Percentiles rank a stretch among this genome's conserved stretches.
Evolutionary conservation across 2,888 invertebrate species (phyloP).

Genomic region (Leptinotarsa juncta): DNA sequence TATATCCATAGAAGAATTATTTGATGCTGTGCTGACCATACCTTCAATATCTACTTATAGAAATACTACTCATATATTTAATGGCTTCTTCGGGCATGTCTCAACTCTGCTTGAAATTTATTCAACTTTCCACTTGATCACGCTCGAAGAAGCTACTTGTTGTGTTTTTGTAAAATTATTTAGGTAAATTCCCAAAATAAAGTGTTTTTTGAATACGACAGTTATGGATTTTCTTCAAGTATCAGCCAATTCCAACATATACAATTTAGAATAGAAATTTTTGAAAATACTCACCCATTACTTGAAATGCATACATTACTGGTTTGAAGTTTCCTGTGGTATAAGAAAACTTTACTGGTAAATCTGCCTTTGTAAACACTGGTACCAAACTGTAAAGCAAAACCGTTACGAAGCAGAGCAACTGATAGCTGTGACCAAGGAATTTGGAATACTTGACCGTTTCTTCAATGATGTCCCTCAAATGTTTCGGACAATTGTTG

Average conservation of each 20-base stretch:
- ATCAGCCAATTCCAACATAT: too few species aligned
- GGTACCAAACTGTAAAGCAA: conserved; percentile 25
- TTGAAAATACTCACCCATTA: not conserved
- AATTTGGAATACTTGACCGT: conserved; percentile 8
- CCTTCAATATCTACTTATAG: not conserved
- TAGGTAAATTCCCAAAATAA: too few species aligned
- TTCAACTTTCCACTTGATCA: too few species aligned
- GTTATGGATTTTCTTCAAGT: too few species aligned
- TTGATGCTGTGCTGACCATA: conserved; percentile 29
- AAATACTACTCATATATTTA: too few species aligned
- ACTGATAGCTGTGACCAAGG: conserved; percentile 24
- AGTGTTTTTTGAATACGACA: too few species aligned
- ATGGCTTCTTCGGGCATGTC: too few species aligned
- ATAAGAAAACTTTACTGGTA: conserved; percentile 35
- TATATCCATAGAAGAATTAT: conserved; percentile 52
- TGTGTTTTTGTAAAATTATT: too few species aligned
- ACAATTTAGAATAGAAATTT: not conserved
- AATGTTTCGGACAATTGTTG: conserved; percentile 19
- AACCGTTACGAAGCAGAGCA: conserved; percentile 14
- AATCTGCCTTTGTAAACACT: conserved; percentile 3
- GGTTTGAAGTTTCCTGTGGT: conserved; percentile 28
- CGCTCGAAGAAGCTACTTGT: too few species aligned
- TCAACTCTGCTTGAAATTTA: too few species aligned
- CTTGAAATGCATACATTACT: conserved; percentile 26
- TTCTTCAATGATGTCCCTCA: not conserved